Base-by-base conservation (phyloP, 2,797 vertebrate genomes). In the Coregonus suidteri region DNA sequence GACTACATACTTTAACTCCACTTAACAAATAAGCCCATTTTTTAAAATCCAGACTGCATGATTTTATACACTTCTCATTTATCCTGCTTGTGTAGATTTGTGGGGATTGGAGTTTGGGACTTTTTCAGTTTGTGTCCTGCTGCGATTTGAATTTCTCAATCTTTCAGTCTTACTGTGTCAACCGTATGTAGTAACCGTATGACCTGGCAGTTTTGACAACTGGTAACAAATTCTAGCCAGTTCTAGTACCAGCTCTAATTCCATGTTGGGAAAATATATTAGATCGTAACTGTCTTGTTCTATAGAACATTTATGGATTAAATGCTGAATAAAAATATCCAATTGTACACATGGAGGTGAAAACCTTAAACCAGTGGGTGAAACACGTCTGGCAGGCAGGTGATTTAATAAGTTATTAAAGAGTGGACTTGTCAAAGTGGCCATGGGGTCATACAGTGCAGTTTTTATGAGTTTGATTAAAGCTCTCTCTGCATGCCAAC, bases 341-440 rank as follows among this genome's bases (percentile, higher is more conserved):
- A 51, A 34, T 41, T 51, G 31, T 75, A 56, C 31, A 51, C 31
- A 20, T 7, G 15, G 51, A 35, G 41, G 14, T 75, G 37, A 77
- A 59, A 74, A 54, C 35, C 6, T 51, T 5, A 75, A 7, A 25
- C 25, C 35, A 35, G 25, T 52, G 20, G 3, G 4, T 74, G 5
- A 72, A 77, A 72, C n/a, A 15, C 15, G 16, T 74, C 31, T 69
- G 75, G 6, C 56, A 35, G 14, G 59, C 6, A 20, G 13, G 59
- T 75, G 4, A 75, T 41, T 77, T 52, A 80, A 62, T 18, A 47
- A 18, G 20, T 78, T 73, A 59, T 77, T 71, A 71, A 54, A 59
- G 34, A 68, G 37, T 35, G 59, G 25, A 18, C 25, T n/a, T 37
- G 31, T 25, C 25, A 25, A 25, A 25, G 25, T 25, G 51, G 71